Conservation (phyloP, 2,797 vertebrate genomes). For the Siniperca scherzeri region DNA sequence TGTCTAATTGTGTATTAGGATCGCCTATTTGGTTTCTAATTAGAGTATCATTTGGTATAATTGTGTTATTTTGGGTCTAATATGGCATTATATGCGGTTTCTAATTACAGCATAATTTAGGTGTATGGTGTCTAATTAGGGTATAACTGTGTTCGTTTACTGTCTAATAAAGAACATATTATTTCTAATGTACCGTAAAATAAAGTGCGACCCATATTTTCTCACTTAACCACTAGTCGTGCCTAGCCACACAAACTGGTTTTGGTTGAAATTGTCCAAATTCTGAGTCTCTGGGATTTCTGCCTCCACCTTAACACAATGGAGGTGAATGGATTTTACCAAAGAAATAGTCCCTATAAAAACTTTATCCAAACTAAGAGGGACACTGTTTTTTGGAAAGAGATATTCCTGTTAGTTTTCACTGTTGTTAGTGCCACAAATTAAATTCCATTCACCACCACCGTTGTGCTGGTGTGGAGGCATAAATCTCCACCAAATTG, state of each 20-base stretch:
- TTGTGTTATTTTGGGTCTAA: too few species aligned
- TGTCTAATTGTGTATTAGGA: too few species aligned
- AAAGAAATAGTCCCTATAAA: not conserved
- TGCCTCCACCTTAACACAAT: not conserved
- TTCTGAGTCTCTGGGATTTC: not conserved
- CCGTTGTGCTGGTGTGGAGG: not conserved
- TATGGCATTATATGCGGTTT: too few species aligned
- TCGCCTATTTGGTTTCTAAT: too few species aligned
- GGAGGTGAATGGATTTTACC: not conserved
- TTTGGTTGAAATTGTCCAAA: not conserved
- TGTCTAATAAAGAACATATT: too few species aligned
- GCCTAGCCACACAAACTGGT: not conserved
- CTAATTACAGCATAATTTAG: too few species aligned
- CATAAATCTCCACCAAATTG: too few species aligned
- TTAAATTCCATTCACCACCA: not conserved
- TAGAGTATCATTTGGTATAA: too few species aligned
- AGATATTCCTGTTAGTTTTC: not conserved
- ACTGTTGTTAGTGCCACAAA: not conserved
- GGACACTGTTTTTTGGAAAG: not conserved
- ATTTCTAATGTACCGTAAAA: too few species aligned
- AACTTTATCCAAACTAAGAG: not conserved
- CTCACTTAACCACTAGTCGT: not conserved
- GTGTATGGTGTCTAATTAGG: too few species aligned
- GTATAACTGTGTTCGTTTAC: too few species aligned
- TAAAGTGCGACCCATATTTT: not conserved